Evolutionary conservation across 2,797 vertebrate species (phyloP).

Genomic region (Crocidura indochinensis): DNA sequence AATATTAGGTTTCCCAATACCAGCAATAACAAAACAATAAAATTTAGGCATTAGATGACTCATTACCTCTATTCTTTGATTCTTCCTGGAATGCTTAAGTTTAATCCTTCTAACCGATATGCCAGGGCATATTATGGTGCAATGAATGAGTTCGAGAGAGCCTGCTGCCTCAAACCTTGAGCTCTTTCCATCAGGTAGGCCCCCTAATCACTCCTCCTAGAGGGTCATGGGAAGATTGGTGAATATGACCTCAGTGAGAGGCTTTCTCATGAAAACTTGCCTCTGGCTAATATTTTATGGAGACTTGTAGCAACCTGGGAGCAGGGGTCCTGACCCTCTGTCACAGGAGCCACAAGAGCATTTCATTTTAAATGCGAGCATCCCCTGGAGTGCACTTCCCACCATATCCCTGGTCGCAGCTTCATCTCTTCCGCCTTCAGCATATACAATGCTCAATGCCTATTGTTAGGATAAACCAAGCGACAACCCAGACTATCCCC

Average conservation of each 20-base stretch:
- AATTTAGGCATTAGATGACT: not conserved
- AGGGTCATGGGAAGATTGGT: not conserved
- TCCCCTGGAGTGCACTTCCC: not conserved
- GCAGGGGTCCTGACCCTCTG: not conserved
- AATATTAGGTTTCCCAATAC: not conserved
- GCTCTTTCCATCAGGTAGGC: not conserved
- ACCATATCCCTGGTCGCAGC: not conserved
- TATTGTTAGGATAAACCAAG: not conserved
- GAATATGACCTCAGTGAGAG: not conserved
- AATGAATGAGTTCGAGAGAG: not conserved
- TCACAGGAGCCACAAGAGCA: not conserved
- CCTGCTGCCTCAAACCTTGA: not conserved
- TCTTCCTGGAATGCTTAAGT: not conserved
- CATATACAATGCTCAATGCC: conserved; percentile 34
- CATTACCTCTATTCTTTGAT: not conserved
- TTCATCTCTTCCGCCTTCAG: not conserved
- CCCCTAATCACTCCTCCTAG: not conserved
- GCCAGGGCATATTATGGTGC: not conserved
- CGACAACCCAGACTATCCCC: not conserved
- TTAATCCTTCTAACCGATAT: conserved; percentile 15
- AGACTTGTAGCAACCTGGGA: not conserved
- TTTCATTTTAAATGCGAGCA: not conserved
- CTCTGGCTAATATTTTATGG: not conserved
- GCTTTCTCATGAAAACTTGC: not conserved
- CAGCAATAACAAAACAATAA: conserved; percentile 24